Base-by-base conservation (phyloP, 2,113 vertebrate genomes). In the Shinisaurus crocodilurus region DNA sequence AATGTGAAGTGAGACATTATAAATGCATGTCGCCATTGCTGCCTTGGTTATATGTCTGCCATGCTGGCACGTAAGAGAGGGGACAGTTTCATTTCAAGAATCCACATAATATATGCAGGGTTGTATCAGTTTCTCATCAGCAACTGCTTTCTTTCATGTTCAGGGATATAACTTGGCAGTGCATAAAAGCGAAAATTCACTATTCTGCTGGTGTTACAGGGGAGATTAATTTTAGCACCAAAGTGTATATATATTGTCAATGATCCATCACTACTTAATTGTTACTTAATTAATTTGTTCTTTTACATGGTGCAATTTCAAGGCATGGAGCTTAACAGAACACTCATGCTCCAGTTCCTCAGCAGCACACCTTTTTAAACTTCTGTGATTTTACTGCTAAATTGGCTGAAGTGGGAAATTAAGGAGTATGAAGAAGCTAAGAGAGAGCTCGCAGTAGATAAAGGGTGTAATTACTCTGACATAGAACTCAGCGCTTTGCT, bases 331-430 rank as follows among this genome's bases (percentile, higher is more conserved):
- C 83, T 93, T 86, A 95, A 93, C 93, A 91, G 90, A 95, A 94
- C 92, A 93, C 93, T 95, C 90, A 94, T 92, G 94, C 69, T 0
- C 81, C 92, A 85, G 67, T 94, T 96, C 93, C 92, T 95, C 3
- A 0, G 92, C 88, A 94, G 92, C 91, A 95, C 95, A 97, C 96
- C 95, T 95, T 93, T 94, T 88, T 92, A 95, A 94, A 96, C 94
- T 95, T 96, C 75, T 93, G 86, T 0, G 5, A 93, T 97, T 96
- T 96, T 92, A 92, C 95, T 96, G 89, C 93, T 96, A 96, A 96
- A 96, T 96, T 96, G 96, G 92, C 92, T 95, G 93, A 95, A 96
- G 94, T 97, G 95, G 96, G 96, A 96, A 96, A 97, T 96, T 95
- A 96, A 95, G 91, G 92, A 93, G 91, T 95, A 93, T 92, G 92